A percentile compares a stretch with the other conserved stretches of the same genome.
Evolutionary conservation across 37 sponge, comb jelly and placozoan species (phyloP).

Genomic region (Haliclona indistincta): DNA sequence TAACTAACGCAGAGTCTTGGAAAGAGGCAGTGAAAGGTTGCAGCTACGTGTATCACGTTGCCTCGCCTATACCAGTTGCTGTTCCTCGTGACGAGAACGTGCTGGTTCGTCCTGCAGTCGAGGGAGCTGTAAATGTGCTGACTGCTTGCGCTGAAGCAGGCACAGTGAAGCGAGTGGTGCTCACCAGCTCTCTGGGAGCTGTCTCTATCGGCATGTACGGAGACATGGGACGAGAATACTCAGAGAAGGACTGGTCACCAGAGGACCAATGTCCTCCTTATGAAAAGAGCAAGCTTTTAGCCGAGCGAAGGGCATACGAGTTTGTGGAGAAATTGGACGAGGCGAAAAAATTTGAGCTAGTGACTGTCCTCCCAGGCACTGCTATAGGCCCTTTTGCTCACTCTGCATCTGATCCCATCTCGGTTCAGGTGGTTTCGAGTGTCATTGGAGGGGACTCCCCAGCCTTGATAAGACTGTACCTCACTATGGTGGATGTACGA

Average conservation of each 20-base stretch:
- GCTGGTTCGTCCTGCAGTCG: constrained; percentile 74
- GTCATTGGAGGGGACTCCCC: constrained; percentile 55
- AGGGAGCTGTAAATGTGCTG: constrained; percentile 78
- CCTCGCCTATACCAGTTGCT: constrained; percentile 76
- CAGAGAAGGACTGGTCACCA: constrained; percentile 82
- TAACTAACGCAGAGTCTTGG: constrained; percentile 67
- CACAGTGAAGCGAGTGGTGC: constrained; percentile 81
- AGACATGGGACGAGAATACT: constrained; percentile 44
- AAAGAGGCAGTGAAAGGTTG: constrained; percentile 75
- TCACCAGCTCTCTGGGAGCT: constrained; percentile 88
- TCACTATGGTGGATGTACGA: constrained; percentile 77
- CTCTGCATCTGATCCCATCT: constrained; percentile 22
- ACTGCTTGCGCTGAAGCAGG: constrained; percentile 77
- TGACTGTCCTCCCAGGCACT: constrained; percentile 68
- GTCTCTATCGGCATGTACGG: constrained; percentile 62
- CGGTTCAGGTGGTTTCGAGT: constrained; percentile 10
- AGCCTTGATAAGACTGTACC: constrained; percentile 42
- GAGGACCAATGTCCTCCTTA: constrained; percentile 51
- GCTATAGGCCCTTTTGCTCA: constrained; percentile 74
- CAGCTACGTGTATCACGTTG: constrained; percentile 82
- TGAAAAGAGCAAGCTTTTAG: constrained; percentile 78
- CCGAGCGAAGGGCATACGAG: constrained; percentile 88
- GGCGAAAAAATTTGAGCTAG: constrained; percentile 82
- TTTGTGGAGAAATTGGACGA: constrained; percentile 52
- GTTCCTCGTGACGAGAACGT: constrained; percentile 17